phyloP scores from a whole-genome alignment of 2,113 vertebrate genomes.

The Cinclus cinclus region DNA sequence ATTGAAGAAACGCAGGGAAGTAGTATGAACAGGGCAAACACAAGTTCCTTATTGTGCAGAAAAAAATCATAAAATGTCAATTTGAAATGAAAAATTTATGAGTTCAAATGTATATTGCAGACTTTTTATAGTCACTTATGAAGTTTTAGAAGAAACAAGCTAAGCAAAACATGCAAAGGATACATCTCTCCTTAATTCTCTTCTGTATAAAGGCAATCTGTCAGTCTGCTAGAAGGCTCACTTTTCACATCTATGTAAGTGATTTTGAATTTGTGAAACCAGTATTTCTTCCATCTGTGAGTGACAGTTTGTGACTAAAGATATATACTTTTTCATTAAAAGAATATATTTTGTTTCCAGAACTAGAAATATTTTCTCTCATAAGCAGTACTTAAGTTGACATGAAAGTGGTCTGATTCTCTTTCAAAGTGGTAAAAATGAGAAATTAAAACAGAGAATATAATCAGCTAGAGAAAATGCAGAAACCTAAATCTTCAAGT shows the following conservation, averaged over 20 bases:
- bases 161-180: not conserved
- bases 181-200: not conserved
- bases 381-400: not conserved
- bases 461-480: not conserved
- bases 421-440: not conserved
- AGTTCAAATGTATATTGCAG: not conserved
- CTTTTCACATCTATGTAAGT: not conserved
- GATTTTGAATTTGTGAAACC: not conserved
- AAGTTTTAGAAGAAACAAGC: not conserved
- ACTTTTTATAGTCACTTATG: not conserved
- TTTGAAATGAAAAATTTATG: not conserved
- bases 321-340: not conserved
- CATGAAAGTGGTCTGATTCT: not conserved
- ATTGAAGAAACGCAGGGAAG: not conserved
- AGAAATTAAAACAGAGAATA: not conserved
- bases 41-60: not conserved
- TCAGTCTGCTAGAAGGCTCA: not conserved
- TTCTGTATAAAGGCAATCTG: not conserved
- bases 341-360: not conserved
- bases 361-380: constrained; percentile 26
- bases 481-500: not conserved
- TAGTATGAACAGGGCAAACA: not conserved
- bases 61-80: not conserved
- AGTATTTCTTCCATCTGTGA: not conserved
- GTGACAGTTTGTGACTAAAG: not conserved